Evolutionary conservation across 2,888 invertebrate species (phyloP), one percentile per base, ranked within the genome.

Genomic region (Nemotelus pantherinus): DNA sequence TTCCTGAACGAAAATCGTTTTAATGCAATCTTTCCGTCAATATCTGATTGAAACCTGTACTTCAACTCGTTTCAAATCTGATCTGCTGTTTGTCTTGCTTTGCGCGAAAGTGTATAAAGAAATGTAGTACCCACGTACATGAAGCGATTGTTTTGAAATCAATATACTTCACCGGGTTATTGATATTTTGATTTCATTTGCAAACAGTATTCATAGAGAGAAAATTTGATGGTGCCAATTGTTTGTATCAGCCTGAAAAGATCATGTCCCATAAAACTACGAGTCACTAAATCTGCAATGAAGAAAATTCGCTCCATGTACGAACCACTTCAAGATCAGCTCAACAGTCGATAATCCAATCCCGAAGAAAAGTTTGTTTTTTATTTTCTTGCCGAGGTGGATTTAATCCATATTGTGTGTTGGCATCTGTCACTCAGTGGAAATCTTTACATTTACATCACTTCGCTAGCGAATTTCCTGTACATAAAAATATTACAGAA

Each of bases 391-490:
- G 39, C 57, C 53, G 63, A 74, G n/a, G 48, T 74, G 6, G 74
- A 63, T 63, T 60, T 74, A 63, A 43, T 41, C 74, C 63, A 74
- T 74, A 60, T 44, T 48, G 9, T 60, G 47, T 4, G 63, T n/a
- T 74, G 74, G 63, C 74, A 74, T 60, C 47, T 74, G 74, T 63
- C 72, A 72, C 45, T 72, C 74, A 74, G 63, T 74, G 60, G 60
- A 63, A 74, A 74, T 74, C 60, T 63, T 44, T 63, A 63, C 74
- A 57, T 71, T 57, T 43, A 63, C 43, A 63, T 63, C 63, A 63
- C 43, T 63, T 43, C 55, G 55, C 7, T 41, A 44, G 71, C 55
- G 57, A 57, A 43, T 50, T 68, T 68, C 50, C 68, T 53, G 39
- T 53, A 39, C 50, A 45, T 65, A 47, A 45, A 47, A 65, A n/a